These are phyloP conservation scores for Smittia sp. DNA, from an alignment of 2,888 invertebrate species.

Conservation along the genomic window DNA sequence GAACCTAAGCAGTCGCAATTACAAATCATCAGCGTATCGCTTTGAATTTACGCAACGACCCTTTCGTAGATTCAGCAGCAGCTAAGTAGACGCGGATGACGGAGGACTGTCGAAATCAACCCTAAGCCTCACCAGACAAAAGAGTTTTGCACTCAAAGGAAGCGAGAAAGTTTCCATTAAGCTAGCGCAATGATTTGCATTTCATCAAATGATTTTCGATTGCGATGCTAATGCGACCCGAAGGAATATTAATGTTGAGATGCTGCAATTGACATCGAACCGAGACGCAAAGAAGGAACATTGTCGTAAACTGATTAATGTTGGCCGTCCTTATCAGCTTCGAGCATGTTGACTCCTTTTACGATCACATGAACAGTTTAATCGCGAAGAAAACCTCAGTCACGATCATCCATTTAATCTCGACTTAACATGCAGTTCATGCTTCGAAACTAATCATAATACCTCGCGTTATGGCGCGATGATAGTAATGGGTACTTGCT, in stretches of 20 bases:
- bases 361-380: not conserved
- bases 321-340: not conserved
- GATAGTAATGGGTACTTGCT: constrained; percentile 5
- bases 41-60: not conserved
- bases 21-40: not conserved
- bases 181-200: not conserved
- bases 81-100: not conserved
- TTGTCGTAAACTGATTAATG: too few relatives aligned
- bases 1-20: too few relatives aligned
- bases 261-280: not conserved
- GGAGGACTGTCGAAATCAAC: not conserved
- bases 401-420: constrained; percentile 9
- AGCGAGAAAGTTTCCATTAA: constrained; percentile 3
- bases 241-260: not conserved
- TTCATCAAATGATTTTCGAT: not conserved
- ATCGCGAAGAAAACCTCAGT: not conserved
- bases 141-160: not conserved
- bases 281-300: not conserved
- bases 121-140: not conserved
- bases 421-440: not conserved
- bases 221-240: not conserved
- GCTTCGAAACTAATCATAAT: not conserved
- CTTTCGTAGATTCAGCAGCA: not conserved
- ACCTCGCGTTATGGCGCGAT: not conserved
- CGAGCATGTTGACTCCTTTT: not conserved